Evolutionary conservation across 1,140 invertebrate species (phyloP).

Genomic region (Linepithema humile): DNA sequence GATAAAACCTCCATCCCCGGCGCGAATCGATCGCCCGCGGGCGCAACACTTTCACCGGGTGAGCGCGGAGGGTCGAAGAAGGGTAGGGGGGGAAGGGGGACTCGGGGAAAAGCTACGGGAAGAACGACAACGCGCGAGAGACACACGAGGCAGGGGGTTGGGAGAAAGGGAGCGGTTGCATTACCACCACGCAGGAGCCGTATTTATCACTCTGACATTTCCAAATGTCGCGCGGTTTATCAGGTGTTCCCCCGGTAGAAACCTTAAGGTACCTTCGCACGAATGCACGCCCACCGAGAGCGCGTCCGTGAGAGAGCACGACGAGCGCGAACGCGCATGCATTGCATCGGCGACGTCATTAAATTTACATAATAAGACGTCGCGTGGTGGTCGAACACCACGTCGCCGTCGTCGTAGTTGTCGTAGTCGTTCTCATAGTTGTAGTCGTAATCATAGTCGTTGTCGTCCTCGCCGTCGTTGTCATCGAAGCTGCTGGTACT

Average conservation of each 20-base stretch:
- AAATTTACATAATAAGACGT: constrained; percentile 81
- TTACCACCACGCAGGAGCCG: constrained; percentile 32
- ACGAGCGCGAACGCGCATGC: constrained; percentile 42
- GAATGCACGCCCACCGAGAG: constrained; percentile 25
- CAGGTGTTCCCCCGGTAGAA: constrained; percentile 62
- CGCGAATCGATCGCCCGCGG: constrained; percentile 59
- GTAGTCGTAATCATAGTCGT: constrained; percentile 5
- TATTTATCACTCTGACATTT: constrained; percentile 76
- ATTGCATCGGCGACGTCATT: constrained; percentile 68
- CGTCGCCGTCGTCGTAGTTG: background rate
- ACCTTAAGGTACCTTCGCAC: constrained; percentile 58
- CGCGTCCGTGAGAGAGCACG: background rate
- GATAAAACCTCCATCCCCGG: constrained; percentile 59
- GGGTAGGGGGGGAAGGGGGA: background rate
- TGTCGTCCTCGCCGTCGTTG: background rate
- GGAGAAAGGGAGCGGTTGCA: constrained; percentile 26
- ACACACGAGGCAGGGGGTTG: constrained; percentile 4
- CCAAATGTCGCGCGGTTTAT: constrained; percentile 76
- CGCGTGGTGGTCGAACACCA: constrained; percentile 64
- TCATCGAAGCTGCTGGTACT: constrained; percentile 12
- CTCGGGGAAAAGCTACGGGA: constrained; percentile 20
- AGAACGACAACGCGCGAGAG: constrained; percentile 37
- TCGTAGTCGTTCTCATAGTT: background rate
- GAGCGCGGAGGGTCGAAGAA: background rate
- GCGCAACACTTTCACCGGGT: constrained; percentile 63